Conservation (phyloP, 2,113 vertebrate genomes). For the Meleagris gallopavo region DNA sequence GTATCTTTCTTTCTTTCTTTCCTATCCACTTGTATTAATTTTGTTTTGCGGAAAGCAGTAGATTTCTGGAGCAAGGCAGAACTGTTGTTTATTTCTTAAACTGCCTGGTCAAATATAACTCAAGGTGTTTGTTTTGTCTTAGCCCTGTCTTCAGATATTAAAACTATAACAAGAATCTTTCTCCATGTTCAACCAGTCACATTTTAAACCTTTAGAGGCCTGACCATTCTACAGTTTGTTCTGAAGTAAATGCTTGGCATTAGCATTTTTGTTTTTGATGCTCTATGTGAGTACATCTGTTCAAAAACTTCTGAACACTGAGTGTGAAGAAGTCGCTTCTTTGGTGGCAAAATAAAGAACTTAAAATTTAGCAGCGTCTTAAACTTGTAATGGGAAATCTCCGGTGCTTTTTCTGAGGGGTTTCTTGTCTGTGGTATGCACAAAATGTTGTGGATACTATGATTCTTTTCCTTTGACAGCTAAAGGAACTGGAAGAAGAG, state of each 20-base stretch:
- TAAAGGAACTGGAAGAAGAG: conserved; percentile 98
- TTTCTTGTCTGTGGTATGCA: background rate
- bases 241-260: background rate
- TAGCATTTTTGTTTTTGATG: background rate
- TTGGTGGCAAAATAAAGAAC: background rate
- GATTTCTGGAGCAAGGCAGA: background rate
- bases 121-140: background rate
- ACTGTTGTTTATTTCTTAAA: background rate
- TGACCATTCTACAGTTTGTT: background rate
- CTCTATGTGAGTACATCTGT: background rate
- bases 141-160: background rate
- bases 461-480: conserved; percentile 70
- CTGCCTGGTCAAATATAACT: background rate
- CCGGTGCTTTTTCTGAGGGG: background rate
- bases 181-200: background rate
- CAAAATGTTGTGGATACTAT: rapidly evolving
- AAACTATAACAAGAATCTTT: background rate
- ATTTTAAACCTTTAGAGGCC: background rate
- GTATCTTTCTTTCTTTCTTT: background rate
- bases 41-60: background rate
- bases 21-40: background rate
- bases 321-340: background rate
- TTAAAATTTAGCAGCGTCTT: background rate
- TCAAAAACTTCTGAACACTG: background rate
- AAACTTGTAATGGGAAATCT: background rate